These are phyloP conservation scores for Prorops nasuta DNA, from an alignment of 1,140 invertebrate genomes.

Conservation along the genomic window DNA sequence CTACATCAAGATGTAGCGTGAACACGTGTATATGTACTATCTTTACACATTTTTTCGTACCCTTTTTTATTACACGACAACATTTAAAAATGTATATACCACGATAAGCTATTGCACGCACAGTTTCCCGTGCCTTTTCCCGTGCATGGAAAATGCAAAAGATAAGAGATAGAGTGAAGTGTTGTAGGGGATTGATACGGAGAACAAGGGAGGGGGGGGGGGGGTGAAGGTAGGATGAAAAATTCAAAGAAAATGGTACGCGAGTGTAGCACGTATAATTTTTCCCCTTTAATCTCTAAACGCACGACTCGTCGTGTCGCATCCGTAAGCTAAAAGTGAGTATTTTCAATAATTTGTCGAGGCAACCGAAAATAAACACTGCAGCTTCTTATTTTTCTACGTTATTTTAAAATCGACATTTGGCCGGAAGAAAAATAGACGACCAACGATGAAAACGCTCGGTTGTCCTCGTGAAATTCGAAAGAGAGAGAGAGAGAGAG, in stretches of 20 bases:
- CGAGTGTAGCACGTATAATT: too few relatives aligned
- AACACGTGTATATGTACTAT: constrained; percentile 13
- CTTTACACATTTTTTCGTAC: constrained; percentile 7
- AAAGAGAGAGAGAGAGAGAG: too few relatives aligned
- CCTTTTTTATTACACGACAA: constrained; percentile 14
- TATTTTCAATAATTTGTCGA: constrained; percentile 16
- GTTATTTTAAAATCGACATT: too few relatives aligned
- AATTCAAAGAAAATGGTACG: background rate
- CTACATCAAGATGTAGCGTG: background rate
- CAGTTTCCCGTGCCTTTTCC: constrained; percentile 11
- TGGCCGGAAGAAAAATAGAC: too few relatives aligned
- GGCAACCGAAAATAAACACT: too few relatives aligned
- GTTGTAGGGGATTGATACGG: background rate
- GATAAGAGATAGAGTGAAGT: background rate
- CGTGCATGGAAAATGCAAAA: constrained; percentile 17
- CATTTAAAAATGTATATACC: constrained; percentile 32
- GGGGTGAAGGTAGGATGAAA: background rate
- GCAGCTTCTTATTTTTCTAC: too few relatives aligned
- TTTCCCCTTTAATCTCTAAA: background rate
- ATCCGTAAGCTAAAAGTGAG: constrained; percentile 20
- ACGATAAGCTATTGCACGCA: constrained; percentile 17
- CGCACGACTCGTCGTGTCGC: background rate
- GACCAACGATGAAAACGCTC: too few relatives aligned
- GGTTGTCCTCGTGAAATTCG: too few relatives aligned
- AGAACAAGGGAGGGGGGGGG: background rate